These are phyloP conservation scores for Microchrysa polita DNA, from an alignment of 2,888 invertebrate species.

Conservation along the genomic window DNA sequence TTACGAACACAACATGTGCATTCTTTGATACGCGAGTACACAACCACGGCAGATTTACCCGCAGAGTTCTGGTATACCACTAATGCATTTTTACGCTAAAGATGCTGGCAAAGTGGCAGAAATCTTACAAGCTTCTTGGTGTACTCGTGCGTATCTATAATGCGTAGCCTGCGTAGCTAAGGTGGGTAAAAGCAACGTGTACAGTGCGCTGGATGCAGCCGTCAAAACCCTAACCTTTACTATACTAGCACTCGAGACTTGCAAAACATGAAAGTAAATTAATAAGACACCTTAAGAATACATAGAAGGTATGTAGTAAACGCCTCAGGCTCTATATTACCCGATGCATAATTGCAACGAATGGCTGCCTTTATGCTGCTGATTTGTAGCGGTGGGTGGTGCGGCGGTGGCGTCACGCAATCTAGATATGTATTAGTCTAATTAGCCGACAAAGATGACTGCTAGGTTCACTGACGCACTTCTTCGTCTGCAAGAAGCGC, in stretches of 20 bases:
- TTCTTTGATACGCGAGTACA: background rate
- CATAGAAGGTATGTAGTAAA: conserved; percentile 1
- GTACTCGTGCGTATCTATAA: background rate
- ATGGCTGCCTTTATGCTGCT: background rate
- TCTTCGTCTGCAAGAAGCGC: background rate
- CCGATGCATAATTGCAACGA: conserved; percentile 15
- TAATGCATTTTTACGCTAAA: background rate
- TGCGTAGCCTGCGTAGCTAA: too few relatives aligned
- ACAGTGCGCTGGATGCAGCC: background rate
- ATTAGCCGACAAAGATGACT: conserved; percentile 10
- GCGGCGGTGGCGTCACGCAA: conserved; percentile 32
- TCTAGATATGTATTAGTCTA: conserved; percentile 22
- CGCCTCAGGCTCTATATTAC: too few relatives aligned
- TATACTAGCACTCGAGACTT: background rate
- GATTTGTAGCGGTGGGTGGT: background rate
- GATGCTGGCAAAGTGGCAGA: background rate
- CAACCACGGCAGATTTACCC: background rate
- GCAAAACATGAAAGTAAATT: conserved; percentile 40
- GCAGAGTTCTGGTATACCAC: too few relatives aligned
- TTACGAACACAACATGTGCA: conserved; percentile 28
- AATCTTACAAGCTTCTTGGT: background rate
- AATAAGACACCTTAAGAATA: conserved; percentile 20
- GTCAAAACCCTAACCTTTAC: background rate
- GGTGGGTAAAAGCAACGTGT: too few relatives aligned
- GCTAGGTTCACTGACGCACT: background rate